phyloP scores from a whole-genome alignment of 2,113 vertebrate species.

The Zosterops pallidus region DNA sequence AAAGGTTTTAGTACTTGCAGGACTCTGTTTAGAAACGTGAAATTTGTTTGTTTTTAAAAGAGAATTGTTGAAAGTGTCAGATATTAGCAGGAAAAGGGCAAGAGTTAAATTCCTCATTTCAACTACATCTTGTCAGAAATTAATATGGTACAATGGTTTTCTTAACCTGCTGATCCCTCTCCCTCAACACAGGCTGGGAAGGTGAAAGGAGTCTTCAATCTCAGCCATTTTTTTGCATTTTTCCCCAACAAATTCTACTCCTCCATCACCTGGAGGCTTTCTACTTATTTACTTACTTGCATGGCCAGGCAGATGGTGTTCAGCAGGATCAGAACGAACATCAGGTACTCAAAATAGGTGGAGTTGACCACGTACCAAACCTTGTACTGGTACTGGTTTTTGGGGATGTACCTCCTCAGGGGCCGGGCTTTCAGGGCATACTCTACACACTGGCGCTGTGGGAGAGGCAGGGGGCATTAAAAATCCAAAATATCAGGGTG shows the following conservation, averaged over 20 bases:
- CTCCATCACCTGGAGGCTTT: not conserved
- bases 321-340: conserved; percentile 98
- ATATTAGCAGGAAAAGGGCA: not conserved
- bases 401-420: conserved; percentile 93
- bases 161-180: not conserved
- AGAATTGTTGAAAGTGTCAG: not conserved
- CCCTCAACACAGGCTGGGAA: not conserved
- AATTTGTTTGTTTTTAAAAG: not conserved
- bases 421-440: conserved; percentile 97
- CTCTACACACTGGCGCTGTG: conserved; percentile 96
- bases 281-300: conserved; percentile 82
- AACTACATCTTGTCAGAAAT: not conserved
- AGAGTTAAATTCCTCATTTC: not conserved
- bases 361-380: conserved; percentile 99
- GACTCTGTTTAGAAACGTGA: not conserved
- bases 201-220: not conserved
- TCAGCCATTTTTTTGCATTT: not conserved
- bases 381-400: conserved; percentile 99
- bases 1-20: not conserved
- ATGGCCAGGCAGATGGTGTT: conserved; percentile 99
- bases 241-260: not conserved
- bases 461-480: not conserved
- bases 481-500: not conserved
- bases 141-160: not conserved
- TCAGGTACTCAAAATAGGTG: conserved; percentile 99